A percentile compares a stretch with the other conserved stretches of the same genome.
Conservation (phyloP, 2,888 invertebrate genomes). For the Andrena fulva region DNA sequence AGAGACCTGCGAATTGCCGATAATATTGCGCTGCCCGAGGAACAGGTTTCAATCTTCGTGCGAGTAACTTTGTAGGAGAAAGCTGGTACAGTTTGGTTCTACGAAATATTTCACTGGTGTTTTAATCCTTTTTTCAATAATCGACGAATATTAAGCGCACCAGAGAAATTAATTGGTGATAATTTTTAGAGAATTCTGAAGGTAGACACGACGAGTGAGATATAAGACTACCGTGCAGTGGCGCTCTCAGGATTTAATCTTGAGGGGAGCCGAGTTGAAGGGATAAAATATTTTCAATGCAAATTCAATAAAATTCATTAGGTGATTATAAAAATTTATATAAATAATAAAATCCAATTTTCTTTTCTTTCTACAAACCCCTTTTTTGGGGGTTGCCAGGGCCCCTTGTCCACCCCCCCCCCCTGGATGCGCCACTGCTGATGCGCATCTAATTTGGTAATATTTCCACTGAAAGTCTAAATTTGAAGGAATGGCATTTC, state of each 20-base stretch:
- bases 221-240: background rate
- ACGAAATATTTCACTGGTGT: background rate
- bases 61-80: background rate
- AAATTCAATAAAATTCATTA: no score
- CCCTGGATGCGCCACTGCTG: no score
- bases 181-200: background rate
- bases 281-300: no score
- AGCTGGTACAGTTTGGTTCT: background rate
- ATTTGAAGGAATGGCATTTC: no score
- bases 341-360: no score
- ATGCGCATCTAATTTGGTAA: no score
- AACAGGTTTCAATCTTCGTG: slow-evolving; percentile 18
- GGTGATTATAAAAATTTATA: no score
- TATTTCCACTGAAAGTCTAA: no score
- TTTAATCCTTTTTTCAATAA: background rate
- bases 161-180: background rate
- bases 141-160: background rate
- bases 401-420: no score
- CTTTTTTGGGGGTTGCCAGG: no score
- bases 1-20: slow-evolving; percentile 21
- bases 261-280: background rate
- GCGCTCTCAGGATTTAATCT: no score
- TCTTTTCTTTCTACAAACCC: no score
- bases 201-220: background rate
- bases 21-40: slow-evolving; percentile 11